These are phyloP conservation scores for Vicugna pacos DNA, from an alignment of 2,113 vertebrate species.

Conservation along the genomic window DNA sequence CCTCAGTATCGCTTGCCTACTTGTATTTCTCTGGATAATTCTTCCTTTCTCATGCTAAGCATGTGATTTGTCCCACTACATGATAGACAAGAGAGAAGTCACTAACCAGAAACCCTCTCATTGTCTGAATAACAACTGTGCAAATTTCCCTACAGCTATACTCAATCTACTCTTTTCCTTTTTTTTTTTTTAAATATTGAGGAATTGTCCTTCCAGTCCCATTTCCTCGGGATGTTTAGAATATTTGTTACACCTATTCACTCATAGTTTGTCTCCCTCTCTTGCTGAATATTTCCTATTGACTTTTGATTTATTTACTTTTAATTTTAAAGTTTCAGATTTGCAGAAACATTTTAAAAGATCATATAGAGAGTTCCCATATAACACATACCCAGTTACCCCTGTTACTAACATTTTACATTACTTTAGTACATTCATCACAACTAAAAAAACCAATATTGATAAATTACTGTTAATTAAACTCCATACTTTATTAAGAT, in stretches of 20 bases:
- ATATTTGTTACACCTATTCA: neutral
- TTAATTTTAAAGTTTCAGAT: conserved; percentile 46
- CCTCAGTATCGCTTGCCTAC: neutral
- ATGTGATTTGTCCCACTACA: neutral
- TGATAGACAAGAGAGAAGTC: neutral
- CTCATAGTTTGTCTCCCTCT: neutral
- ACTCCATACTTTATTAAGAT: neutral
- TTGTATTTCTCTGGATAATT: conserved; percentile 31
- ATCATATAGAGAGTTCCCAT: neutral
- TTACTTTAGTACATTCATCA: conserved; percentile 9
- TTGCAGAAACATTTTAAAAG: conserved; percentile 27
- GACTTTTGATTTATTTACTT: conserved; percentile 23
- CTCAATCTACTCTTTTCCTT: neutral
- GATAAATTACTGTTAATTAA: neutral
- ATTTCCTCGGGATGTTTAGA: neutral
- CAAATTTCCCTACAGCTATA: neutral
- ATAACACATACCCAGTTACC: neutral
- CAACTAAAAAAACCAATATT: neutral
- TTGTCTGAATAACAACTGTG: conserved; percentile 5
- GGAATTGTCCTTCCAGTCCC: neutral
- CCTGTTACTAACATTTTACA: conserved; percentile 5
- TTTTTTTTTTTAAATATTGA: conserved; percentile 1
- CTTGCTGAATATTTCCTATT: neutral
- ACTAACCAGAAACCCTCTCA: neutral
- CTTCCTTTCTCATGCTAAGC: neutral